Percentiles rank a stretch among this genome's conserved stretches.
Evolutionary conservation across 2,113 vertebrate species (phyloP).

Genomic region (Tachycineta bicolor): DNA sequence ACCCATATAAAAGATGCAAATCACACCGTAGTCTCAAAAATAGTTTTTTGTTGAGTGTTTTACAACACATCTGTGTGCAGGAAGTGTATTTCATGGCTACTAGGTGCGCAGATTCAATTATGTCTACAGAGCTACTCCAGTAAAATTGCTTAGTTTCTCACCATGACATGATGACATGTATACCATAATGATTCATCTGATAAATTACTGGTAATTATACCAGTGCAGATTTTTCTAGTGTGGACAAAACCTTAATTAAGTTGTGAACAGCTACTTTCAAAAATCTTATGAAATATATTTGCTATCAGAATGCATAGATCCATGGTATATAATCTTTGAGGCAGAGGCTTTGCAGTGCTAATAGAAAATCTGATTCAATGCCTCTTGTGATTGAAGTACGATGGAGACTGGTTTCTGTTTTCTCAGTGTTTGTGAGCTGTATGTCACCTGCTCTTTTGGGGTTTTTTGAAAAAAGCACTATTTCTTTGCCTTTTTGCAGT

Average conservation of each 20-base stretch:
- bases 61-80: not conserved
- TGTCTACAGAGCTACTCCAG: not conserved
- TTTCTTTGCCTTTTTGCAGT: not conserved
- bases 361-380: not conserved
- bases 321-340: not conserved
- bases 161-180: not conserved
- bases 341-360: not conserved
- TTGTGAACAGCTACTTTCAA: not conserved
- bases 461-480: not conserved
- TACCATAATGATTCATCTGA: slow-evolving; percentile 42
- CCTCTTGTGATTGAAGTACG: not conserved
- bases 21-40: not conserved
- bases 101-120: not conserved
- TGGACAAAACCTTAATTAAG: slow-evolving; percentile 47
- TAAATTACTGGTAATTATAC: slow-evolving; percentile 46
- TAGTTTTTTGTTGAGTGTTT: not conserved
- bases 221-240: slow-evolving; percentile 1
- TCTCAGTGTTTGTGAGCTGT: not conserved
- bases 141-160: slow-evolving; percentile 20
- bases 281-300: slow-evolving; percentile 1
- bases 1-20: not conserved
- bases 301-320: not conserved
- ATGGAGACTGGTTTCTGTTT: not conserved
- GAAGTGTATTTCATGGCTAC: not conserved
- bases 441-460: not conserved